Evolutionary conservation across 2,113 vertebrate species (phyloP).

Genomic region (Balaeniceps rex): DNA sequence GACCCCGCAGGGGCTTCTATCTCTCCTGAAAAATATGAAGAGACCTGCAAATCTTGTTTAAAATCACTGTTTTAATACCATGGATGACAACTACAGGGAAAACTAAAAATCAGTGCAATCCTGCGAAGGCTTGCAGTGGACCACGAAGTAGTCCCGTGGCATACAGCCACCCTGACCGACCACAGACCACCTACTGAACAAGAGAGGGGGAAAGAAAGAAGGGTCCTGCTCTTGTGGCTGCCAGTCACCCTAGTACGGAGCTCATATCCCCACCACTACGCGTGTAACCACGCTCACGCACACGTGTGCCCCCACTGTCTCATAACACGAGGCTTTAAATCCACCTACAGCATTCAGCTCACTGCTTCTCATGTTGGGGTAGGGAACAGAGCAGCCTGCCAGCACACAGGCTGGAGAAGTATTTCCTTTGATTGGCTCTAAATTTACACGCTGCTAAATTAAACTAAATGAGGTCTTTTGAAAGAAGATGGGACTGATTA

Average conservation of each 20-base stretch:
- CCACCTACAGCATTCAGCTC: background rate
- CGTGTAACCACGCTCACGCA: background rate
- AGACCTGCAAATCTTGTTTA: background rate
- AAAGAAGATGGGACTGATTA: slow-evolving; percentile 66
- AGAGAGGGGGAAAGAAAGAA: fast-evolving
- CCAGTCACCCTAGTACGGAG: fast-evolving
- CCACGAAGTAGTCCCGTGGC: fast-evolving
- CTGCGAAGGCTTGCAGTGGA: fast-evolving
- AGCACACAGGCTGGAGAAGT: slow-evolving; percentile 24
- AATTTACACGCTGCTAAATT: slow-evolving; percentile 64
- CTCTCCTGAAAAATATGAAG: background rate
- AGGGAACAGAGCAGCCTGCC: background rate
- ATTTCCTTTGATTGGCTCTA: slow-evolving; percentile 59
- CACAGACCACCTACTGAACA: background rate
- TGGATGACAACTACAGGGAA: background rate
- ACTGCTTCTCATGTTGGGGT: background rate
- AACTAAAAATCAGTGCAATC: background rate
- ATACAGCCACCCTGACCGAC: fast-evolving
- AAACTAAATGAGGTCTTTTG: slow-evolving; percentile 59
- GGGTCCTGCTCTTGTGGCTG: background rate
- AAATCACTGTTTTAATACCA: background rate
- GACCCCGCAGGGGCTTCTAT: background rate
- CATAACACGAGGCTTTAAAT: background rate
- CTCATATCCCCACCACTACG: fast-evolving
- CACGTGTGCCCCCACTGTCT: background rate